Evolutionary conservation across 2,113 vertebrate genomes (phyloP), one percentile per base, ranked within the genome.

Genomic region (Xyliphius kryptos): DNA sequence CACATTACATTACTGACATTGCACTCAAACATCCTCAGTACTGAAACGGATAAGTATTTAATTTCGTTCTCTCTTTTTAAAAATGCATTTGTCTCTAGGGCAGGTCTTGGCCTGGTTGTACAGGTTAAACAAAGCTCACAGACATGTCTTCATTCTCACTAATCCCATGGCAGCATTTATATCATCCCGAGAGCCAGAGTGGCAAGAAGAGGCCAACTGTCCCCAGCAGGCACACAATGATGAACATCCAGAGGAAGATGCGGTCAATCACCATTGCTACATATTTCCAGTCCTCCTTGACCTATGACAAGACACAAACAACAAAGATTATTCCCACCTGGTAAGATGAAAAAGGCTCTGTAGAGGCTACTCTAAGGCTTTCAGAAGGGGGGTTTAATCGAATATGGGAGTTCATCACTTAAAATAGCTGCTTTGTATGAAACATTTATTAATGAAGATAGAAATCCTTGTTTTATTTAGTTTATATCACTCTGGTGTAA

Each of bases 321-420:
- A 91, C 87, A 19, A n/a, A n/a, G n/a, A n/a, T n/a, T n/a, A n/a
- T 85, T 50, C 46, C 14, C 36, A 50, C 32, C 48, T 38, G 26
- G 52, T 6, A 14, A 41, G 50, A 20, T 26, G 26, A 37, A 15
- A 16, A 46, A n/a, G 48, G 22, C 10, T 13, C 9, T 4, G 9
- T 12, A 43, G 13, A 12, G n/a, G n/a, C n/a, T n/a, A n/a, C n/a
- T n/a, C n/a, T n/a, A n/a, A n/a, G n/a, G n/a, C n/a, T n/a, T n/a
- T n/a, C n/a, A n/a, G n/a, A n/a, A n/a, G n/a, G n/a, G n/a, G n/a
- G n/a, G n/a, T n/a, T n/a, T n/a, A n/a, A n/a, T n/a, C n/a, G n/a
- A n/a, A n/a, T n/a, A n/a, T n/a, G n/a, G n/a, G n/a, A n/a, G n/a
- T n/a, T n/a, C n/a, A n/a, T n/a, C n/a, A n/a, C n/a, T n/a, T n/a